Conservation (phyloP, 1,140 invertebrate genomes). For the Chironomus tepperi region DNA sequence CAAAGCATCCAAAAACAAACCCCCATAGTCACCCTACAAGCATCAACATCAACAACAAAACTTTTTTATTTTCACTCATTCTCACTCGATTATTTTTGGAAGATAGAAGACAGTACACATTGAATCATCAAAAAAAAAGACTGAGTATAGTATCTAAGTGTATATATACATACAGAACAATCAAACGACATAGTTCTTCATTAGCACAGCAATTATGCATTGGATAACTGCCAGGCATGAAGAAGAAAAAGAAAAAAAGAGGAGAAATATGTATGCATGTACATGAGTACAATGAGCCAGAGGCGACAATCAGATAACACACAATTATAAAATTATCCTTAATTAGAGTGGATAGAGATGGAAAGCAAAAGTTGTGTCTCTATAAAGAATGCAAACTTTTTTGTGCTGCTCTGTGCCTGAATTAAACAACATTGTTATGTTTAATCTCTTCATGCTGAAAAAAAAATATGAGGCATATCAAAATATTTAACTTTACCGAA, state of each 20-base stretch:
- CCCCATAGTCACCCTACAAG: no score
- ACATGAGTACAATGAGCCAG: neutral
- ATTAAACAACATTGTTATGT: no score
- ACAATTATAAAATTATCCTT: conserved; percentile 21
- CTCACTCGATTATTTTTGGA: no score
- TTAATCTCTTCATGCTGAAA: no score
- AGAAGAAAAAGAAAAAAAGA: neutral
- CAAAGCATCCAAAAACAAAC: no score
- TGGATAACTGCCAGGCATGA: conserved; percentile 9
- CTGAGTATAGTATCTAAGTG: neutral
- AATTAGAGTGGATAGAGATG: conserved; percentile 10
- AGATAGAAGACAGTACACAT: no score
- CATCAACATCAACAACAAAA: no score
- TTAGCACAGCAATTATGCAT: conserved; percentile 1
- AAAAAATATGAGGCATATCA: no score
- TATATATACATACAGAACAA: neutral
- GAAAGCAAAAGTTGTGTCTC: neutral
- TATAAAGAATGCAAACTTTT: neutral
- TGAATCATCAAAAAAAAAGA: no score
- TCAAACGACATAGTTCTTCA: conserved; percentile 1
- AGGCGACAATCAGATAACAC: conserved; percentile 22
- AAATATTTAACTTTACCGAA: no score
- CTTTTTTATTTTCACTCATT: no score
- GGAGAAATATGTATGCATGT: neutral
- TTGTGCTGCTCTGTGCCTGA: no score